Conservation (phyloP, 2,797 vertebrate genomes). For the Urophycis tenuis region DNA sequence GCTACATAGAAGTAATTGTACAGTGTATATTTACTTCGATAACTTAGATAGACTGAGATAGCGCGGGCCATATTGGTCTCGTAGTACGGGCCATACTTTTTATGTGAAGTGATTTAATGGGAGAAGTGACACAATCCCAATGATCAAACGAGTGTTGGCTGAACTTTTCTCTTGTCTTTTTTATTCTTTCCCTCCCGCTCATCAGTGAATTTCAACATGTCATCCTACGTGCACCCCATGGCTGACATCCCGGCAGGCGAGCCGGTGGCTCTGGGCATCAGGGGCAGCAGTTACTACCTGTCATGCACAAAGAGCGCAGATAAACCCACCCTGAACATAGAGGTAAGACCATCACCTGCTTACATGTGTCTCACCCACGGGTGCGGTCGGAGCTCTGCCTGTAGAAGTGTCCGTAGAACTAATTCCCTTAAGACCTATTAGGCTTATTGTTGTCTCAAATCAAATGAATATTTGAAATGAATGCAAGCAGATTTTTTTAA, state of each 20-base stretch:
- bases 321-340: slow-evolving; percentile 49
- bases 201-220: slow-evolving; percentile 60
- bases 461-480: too few relatives aligned
- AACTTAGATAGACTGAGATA: background rate
- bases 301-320: slow-evolving; percentile 35
- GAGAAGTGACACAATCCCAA: background rate
- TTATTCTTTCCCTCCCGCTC: background rate
- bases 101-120: background rate
- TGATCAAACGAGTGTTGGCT: background rate
- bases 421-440: too few relatives aligned
- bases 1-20: background rate
- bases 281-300: slow-evolving; percentile 52
- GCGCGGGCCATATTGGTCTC: background rate
- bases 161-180: background rate
- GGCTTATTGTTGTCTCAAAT: too few relatives aligned
- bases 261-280: slow-evolving; percentile 59
- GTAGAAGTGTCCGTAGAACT: too few relatives aligned
- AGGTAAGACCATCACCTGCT: slow-evolving; percentile 48
- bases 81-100: background rate
- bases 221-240: slow-evolving; percentile 40
- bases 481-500: too few relatives aligned
- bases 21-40: background rate
- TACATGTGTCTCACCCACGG: background rate
- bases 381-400: background rate
- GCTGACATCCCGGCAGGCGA: slow-evolving; percentile 32